These are phyloP conservation scores for Macrophya alboannulata DNA, from an alignment of 2,888 invertebrate species.

Conservation along the genomic window DNA sequence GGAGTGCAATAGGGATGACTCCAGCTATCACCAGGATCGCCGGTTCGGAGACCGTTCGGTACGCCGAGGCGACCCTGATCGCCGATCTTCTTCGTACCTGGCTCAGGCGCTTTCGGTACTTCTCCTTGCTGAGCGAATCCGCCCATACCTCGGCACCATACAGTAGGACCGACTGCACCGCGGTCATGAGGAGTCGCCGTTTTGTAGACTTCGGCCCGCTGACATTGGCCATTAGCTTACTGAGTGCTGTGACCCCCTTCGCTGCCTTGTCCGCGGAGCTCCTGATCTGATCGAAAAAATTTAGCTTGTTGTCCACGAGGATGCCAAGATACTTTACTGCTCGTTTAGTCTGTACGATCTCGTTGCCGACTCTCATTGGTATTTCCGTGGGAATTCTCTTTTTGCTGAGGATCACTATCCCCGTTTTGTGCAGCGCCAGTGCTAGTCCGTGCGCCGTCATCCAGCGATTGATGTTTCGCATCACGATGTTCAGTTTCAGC, in stretches of 20 bases:
- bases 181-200: conserved; percentile 60
- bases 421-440: too few relatives aligned
- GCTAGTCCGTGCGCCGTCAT: too few relatives aligned
- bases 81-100: conserved; percentile 57
- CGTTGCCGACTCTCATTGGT: too few relatives aligned
- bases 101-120: conserved; percentile 58
- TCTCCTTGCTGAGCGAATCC: conserved; percentile 51
- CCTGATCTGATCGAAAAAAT: conserved; percentile 58
- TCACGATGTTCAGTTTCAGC: too few relatives aligned
- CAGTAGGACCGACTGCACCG: conserved; percentile 61
- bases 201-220: conserved; percentile 59
- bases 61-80: conserved; percentile 60
- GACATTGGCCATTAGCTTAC: conserved; percentile 64
- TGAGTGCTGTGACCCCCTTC: conserved; percentile 52
- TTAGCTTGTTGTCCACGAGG: conserved; percentile 60
- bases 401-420: too few relatives aligned
- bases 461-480: too few relatives aligned
- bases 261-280: conserved; percentile 54
- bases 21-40: conserved; percentile 61
- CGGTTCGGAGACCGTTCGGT: conserved; percentile 63
- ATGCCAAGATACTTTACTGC: conserved; percentile 43
- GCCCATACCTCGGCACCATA: conserved; percentile 61
- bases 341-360: too few relatives aligned
- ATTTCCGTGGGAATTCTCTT: too few relatives aligned
- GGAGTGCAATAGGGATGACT: conserved; percentile 60